Evolutionary conservation across 2,888 invertebrate species (phyloP).

Genomic region (Pterostichus niger): DNA sequence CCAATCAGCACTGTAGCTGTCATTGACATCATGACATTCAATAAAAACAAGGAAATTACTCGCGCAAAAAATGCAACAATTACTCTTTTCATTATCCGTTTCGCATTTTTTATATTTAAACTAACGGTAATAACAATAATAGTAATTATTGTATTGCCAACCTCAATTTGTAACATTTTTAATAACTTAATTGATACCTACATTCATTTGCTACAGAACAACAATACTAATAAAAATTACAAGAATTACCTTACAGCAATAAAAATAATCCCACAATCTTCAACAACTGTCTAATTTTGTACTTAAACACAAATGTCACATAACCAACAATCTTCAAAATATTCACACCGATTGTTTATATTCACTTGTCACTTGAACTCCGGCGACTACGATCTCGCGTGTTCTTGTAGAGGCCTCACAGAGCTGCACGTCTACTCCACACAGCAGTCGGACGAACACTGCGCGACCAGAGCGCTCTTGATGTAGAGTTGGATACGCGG

Average conservation of each 20-base stretch:
- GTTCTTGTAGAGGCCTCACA: neutral
- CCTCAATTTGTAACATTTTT: no score
- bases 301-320: neutral
- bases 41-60: neutral
- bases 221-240: neutral
- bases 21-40: neutral
- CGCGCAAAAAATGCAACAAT: neutral
- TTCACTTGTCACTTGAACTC: constrained; percentile 5
- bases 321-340: neutral
- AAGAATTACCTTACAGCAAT: neutral
- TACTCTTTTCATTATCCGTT: no score
- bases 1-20: constrained; percentile 4
- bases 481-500: neutral
- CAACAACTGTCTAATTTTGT: neutral
- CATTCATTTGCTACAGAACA: neutral
- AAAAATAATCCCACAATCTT: constrained; percentile 1
- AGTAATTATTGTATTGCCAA: no score
- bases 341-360: neutral
- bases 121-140: neutral
- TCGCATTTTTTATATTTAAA: neutral
- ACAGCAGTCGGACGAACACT: constrained; percentile 69
- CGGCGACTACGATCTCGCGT: constrained; percentile 1
- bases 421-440: constrained; percentile 63
- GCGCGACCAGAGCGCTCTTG: constrained; percentile 32
- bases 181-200: neutral